Evolutionary conservation across 2,113 vertebrate species (phyloP).

Genomic region (Maccullochella peelii): DNA sequence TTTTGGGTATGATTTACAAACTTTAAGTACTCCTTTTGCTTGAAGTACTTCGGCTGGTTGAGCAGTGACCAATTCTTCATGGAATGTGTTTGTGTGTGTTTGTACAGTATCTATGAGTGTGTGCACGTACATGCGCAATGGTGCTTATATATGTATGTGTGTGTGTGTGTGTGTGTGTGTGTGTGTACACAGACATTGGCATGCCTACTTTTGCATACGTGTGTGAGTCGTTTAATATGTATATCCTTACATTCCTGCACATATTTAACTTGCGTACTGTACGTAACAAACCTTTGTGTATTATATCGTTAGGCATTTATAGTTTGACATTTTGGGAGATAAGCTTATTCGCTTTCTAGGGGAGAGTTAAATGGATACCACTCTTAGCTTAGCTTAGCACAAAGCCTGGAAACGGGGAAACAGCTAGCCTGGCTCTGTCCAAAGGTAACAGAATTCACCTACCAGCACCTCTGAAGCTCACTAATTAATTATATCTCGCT

Average conservation of each 20-base stretch:
- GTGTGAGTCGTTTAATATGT: slow-evolving; percentile 39
- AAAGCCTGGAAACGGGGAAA: not conserved
- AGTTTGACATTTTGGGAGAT: slow-evolving; percentile 32
- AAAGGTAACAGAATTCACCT: not conserved
- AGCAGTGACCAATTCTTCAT: slow-evolving; percentile 82
- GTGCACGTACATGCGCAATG: slow-evolving; percentile 32
- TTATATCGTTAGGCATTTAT: slow-evolving; percentile 31
- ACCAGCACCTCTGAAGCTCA: not conserved
- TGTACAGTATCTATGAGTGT: slow-evolving; percentile 25
- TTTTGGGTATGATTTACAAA: slow-evolving; percentile 28
- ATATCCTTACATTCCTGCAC: slow-evolving; percentile 45
- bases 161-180: slow-evolving; percentile 7
- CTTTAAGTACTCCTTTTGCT: slow-evolving; percentile 77
- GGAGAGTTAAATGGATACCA: not conserved
- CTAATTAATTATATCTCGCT: not conserved
- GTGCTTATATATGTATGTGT: slow-evolving; percentile 44
- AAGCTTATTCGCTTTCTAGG: not conserved
- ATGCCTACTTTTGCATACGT: slow-evolving; percentile 49
- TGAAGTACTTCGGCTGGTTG: slow-evolving; percentile 85
- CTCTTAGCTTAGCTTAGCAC: not conserved
- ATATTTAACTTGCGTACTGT: slow-evolving; percentile 50
- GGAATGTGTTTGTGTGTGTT: slow-evolving; percentile 36
- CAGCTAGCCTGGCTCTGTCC: not conserved
- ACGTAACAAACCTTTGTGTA: slow-evolving; percentile 48
- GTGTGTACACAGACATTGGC: slow-evolving; percentile 45